Conservation (phyloP, 2,113 vertebrate genomes). For the Dryoscopus gambensis region DNA sequence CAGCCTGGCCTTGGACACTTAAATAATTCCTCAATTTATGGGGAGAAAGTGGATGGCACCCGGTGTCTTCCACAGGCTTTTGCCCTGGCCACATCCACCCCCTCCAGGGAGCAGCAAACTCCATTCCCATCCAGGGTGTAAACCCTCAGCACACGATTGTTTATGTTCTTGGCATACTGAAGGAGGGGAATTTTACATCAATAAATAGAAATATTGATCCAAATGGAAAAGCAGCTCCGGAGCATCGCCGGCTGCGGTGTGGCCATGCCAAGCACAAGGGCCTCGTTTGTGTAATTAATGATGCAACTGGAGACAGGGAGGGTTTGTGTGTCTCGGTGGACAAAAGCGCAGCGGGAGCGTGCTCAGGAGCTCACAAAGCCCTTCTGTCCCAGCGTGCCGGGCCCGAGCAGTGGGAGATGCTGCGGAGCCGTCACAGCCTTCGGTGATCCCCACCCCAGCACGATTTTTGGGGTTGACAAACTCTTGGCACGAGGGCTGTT, state of each 20-base stretch:
- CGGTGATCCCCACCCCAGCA: rapidly evolving
- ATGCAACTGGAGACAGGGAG: neutral
- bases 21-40: rapidly evolving
- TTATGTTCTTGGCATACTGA: rapidly evolving
- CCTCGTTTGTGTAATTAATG: neutral
- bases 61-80: neutral
- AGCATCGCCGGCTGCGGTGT: rapidly evolving
- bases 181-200: neutral
- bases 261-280: neutral
- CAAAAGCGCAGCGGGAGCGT: neutral
- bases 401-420: rapidly evolving
- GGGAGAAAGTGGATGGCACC: neutral
- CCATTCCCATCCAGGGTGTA: neutral
- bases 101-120: neutral
- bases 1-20: too few relatives aligned
- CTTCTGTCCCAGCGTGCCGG: neutral
- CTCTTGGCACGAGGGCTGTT: neutral
- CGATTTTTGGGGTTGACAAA: rapidly evolving
- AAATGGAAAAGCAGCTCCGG: rapidly evolving
- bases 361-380: neutral
- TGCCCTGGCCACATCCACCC: neutral
- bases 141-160: neutral
- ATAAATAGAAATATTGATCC: neutral
- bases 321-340: neutral
- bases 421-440: rapidly evolving